These are phyloP conservation scores for Acrobasis suavella DNA, from an alignment of 2,888 invertebrate species.

Conservation along the genomic window DNA sequence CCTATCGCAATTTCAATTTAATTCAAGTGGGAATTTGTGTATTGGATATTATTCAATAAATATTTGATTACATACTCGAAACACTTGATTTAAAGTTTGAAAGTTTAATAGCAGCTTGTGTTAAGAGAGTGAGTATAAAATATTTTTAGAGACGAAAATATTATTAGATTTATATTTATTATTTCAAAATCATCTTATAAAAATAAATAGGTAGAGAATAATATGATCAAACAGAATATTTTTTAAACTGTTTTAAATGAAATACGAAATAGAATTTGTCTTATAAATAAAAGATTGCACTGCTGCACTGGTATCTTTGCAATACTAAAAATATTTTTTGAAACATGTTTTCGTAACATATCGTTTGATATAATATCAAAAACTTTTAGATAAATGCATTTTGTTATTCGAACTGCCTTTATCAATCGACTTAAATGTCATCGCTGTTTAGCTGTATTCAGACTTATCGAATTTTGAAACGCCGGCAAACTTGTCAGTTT, in stretches of 20 bases:
- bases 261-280: background rate
- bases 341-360: background rate
- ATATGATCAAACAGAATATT: background rate
- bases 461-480: too few relatives aligned
- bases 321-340: background rate
- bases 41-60: too few relatives aligned
- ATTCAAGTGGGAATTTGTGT: too few relatives aligned
- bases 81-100: too few relatives aligned
- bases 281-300: background rate
- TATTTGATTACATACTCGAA: too few relatives aligned
- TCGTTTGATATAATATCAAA: background rate
- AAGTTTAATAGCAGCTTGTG: too few relatives aligned
- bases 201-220: background rate
- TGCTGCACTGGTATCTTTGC: background rate
- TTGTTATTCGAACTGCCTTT: background rate
- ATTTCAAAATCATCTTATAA: background rate
- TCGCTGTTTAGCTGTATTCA: too few relatives aligned
- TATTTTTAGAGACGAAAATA: too few relatives aligned
- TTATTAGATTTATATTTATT: too few relatives aligned
- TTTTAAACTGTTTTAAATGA: background rate
- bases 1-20: too few relatives aligned
- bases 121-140: too few relatives aligned
- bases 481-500: too few relatives aligned
- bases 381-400: background rate
- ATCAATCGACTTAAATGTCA: background rate